Percentiles rank a stretch among this genome's conserved stretches.
phyloP scores from a whole-genome alignment of 2,113 vertebrate species.

The Hippopotamus amphibius region DNA sequence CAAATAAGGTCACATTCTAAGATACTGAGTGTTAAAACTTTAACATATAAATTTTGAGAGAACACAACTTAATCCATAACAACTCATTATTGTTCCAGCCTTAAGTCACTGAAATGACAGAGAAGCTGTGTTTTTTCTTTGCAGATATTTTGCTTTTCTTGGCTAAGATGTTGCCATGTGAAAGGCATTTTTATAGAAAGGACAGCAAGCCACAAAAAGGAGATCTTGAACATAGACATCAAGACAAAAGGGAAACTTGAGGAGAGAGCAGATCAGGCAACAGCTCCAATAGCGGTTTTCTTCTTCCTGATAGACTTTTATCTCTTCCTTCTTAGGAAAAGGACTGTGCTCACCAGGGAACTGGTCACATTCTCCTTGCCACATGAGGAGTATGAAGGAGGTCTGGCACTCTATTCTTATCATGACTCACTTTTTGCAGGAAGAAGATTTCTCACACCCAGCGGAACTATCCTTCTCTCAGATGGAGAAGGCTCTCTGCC shows the following conservation, averaged over 20 bases:
- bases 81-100: not conserved
- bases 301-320: not conserved
- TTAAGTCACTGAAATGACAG: not conserved
- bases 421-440: conserved; percentile 36
- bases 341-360: not conserved
- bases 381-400: not conserved
- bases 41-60: not conserved
- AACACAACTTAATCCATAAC: not conserved
- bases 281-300: not conserved
- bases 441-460: conserved; percentile 50
- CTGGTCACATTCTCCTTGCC: not conserved
- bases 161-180: conserved; percentile 5
- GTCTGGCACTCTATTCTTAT: not conserved
- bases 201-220: conserved; percentile 10
- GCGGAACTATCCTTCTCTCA: not conserved
- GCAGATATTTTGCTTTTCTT: conserved; percentile 35
- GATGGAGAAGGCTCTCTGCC: not conserved
- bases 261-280: not conserved
- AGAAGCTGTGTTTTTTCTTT: not conserved
- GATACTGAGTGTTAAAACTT: not conserved
- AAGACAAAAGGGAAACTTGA: not conserved
- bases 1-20: not conserved
- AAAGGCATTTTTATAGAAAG: conserved; percentile 64
- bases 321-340: not conserved
- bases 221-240: not conserved